Base-by-base conservation (phyloP, 2,888 invertebrate genomes). In the Maniola hyperantus region DNA sequence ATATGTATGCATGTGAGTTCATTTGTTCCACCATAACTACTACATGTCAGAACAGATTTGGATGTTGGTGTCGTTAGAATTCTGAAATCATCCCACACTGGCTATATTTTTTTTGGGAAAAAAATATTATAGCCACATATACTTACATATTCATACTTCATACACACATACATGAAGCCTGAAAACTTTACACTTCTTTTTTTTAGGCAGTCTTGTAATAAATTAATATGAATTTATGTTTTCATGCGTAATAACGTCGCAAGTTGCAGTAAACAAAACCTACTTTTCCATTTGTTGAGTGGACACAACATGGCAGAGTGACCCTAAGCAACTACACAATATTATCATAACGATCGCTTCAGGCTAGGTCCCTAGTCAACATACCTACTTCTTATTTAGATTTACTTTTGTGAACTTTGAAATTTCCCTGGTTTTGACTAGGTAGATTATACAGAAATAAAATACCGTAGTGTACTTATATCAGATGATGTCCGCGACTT, bases 271-370 rank as follows among this genome's bases (percentile, higher is more conserved):
- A 50, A 33, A 51, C 61, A 13, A 65, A 73, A 78, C 76, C 74
- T 80, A 70, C 78, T 73, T 53, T 67, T 71, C 55, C 2, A 72
- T 70, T 66, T 79, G 82, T 84, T 83, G 78, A 66, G 62, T 71
- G 77, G 78, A 77, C 78, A 75, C 48, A 67, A 58, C 66, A 69
- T 64, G 53, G 57, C 68, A 50, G 68, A 75, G 68, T 73, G 76
- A 73, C 74, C 73, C 72, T 75, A 69, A 67, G 69, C 70, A 72
- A 64, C 68, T 71, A 66, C 68, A 71, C 65, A 65, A 67, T 62
- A 58, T 64, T 66, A 51, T 51, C 36, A 13, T 75, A 73, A 72
- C 72, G 70, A 74, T 61, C 65, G 74, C 73, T 73, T 26, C 68
- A 65, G 67, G 74, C 71, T 44, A 50, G 59, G 66, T 68, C 67